These are phyloP conservation scores for Lymantria dispar DNA, from an alignment of 2,888 invertebrate species.

Conservation along the genomic window DNA sequence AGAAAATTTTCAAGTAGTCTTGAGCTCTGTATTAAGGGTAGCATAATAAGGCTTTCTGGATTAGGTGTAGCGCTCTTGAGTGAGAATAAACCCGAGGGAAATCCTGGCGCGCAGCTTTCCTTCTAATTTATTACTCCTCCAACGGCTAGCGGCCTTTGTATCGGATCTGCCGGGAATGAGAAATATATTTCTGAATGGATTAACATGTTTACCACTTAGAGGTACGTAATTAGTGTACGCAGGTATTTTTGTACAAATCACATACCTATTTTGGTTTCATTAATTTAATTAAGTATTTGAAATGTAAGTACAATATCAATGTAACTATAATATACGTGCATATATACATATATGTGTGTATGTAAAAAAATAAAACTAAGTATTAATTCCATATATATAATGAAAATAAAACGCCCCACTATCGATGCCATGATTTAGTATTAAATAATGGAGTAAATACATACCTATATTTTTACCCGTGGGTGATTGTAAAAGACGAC, in stretches of 20 bases:
- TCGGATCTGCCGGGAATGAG: constrained; percentile 74
- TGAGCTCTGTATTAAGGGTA: constrained; percentile 80
- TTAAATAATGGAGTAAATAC: no score
- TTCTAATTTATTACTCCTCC: constrained; percentile 78
- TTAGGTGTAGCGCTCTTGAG: constrained; percentile 80
- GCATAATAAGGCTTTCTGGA: constrained; percentile 82
- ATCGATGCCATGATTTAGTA: no score
- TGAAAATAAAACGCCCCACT: no score
- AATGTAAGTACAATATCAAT: no score
- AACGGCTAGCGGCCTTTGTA: constrained; percentile 79
- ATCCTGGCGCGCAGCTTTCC: constrained; percentile 81
- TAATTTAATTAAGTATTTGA: no score
- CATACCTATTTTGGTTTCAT: no score
- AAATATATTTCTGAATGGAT: constrained; percentile 77
- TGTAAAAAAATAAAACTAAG: no score
- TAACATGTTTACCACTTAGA: constrained; percentile 69
- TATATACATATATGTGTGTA: no score
- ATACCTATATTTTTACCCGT: no score
- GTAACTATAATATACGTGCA: no score
- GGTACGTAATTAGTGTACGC: constrained; percentile 63
- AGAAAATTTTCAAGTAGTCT: constrained; percentile 81
- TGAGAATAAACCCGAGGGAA: constrained; percentile 81
- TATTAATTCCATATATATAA: no score
- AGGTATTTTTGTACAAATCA: constrained; percentile 29
- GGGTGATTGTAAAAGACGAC: no score